A percentile compares a stretch with the other conserved stretches of the same genome.
These are phyloP conservation scores for Sylvietta virens DNA, from an alignment of 2,113 vertebrate species.

Conservation along the genomic window DNA sequence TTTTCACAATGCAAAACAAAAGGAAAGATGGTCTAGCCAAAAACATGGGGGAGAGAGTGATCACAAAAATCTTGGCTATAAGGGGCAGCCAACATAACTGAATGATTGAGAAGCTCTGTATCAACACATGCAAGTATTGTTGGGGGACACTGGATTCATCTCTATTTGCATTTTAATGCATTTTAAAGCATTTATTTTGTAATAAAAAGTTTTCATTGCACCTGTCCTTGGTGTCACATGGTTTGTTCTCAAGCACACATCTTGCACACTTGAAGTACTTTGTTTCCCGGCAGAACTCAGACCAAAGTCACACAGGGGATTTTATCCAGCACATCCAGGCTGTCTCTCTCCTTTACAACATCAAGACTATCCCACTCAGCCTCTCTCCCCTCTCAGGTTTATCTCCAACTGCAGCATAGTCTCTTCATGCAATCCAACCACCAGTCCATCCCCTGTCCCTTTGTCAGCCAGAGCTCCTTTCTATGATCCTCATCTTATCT, in stretches of 20 bases:
- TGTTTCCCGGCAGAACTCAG: not conserved
- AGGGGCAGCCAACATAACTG: not conserved
- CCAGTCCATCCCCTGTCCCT: not conserved
- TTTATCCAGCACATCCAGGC: not conserved
- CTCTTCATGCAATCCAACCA: not conserved
- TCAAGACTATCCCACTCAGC: not conserved
- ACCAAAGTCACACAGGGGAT: not conserved
- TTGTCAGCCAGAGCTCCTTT: not conserved
- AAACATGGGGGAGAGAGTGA: not conserved
- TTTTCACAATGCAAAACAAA: not conserved
- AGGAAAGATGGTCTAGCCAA: not conserved
- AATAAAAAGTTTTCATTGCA: not conserved
- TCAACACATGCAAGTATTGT: not conserved
- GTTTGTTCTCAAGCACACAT: not conserved
- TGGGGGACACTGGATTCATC: not conserved
- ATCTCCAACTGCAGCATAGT: not conserved
- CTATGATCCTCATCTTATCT: not conserved
- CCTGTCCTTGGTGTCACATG: rapidly evolving
- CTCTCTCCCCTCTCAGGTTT: not conserved
- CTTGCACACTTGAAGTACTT: not conserved
- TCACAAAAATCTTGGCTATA: not conserved
- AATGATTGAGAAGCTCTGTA: not conserved
- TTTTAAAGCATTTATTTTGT: not conserved
- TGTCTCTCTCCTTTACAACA: not conserved
- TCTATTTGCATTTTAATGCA: not conserved